Percentiles rank a stretch among this genome's conserved stretches.
These are phyloP conservation scores for Lepilemur ruficaudatus DNA, from an alignment of 2,797 vertebrate species.

Conservation along the genomic window DNA sequence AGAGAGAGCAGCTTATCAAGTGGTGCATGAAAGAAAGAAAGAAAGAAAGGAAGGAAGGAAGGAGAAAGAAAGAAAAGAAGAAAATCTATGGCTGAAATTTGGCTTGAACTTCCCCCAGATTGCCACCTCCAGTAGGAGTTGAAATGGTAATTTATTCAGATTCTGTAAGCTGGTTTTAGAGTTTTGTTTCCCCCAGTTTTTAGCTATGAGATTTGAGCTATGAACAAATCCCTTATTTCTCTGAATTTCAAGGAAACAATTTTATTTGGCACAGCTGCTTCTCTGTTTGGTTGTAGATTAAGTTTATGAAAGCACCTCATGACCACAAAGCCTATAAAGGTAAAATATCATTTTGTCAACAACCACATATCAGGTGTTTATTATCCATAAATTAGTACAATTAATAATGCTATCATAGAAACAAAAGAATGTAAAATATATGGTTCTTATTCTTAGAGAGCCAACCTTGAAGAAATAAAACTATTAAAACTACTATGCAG, in stretches of 20 bases:
- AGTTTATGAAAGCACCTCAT: background rate
- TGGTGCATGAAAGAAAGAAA: background rate
- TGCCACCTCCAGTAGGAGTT: background rate
- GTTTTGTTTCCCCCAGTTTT: background rate
- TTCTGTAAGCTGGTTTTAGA: background rate
- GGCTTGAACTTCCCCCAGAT: background rate
- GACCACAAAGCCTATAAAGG: background rate
- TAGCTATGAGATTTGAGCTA: background rate
- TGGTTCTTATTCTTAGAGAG: background rate
- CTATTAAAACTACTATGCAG: background rate
- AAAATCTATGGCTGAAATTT: background rate
- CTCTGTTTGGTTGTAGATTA: background rate
- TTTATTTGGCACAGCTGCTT: background rate
- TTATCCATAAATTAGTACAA: background rate
- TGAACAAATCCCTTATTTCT: background rate
- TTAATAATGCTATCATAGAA: background rate
- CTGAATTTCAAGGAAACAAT: background rate
- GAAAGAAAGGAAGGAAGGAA: no score
- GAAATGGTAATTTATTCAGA: background rate
- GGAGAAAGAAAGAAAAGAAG: background rate
- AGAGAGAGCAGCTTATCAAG: background rate
- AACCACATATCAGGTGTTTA: background rate
- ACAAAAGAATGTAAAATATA: background rate
- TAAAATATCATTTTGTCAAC: background rate
- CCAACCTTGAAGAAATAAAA: slow-evolving; percentile 21